Base-by-base conservation (phyloP, 2,797 vertebrate genomes). In the Iguana delicatissima region DNA sequence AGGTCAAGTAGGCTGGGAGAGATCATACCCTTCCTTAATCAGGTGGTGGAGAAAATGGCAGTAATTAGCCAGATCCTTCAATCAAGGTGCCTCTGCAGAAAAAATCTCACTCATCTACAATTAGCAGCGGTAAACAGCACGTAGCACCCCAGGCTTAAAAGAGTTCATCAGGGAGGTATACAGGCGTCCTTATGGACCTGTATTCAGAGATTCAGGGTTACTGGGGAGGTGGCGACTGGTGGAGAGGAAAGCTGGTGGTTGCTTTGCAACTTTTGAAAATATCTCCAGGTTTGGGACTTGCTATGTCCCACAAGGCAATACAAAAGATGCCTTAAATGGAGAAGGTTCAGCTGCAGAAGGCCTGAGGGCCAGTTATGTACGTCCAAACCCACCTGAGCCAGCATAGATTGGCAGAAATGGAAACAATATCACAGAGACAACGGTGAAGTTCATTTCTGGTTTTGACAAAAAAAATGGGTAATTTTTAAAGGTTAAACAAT, bases 81-180 rank as follows among this genome's bases (percentile, higher is more conserved):
- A 64, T 6, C 35, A 46, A 29, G 26, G 46, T 59, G 55, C 52
- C 64, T 73, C 16, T n/a, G 38, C 74, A 64, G 2, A 46, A 64
- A 87, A 32, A 79, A 46, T 24, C 38, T 16, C 32, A 12, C 46
- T 26, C 22, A 12, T 35, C 12, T 24, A 26, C 52, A 89, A 85
- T 93, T 89, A 93, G 93, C 32, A 85, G 67, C n/a, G 59, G 26
- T 32, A 59, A 42, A 16, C 4, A 20, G n/a, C 20, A 1, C 24
- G 13, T 1, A 1, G 29, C 62, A 57, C 81, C 20, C 18, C 16
- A 59, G 55, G 85, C 20, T 38, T 10, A 55, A 24, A 26, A 35
- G 73, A 55, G 12, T 38, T 52, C 13, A 35, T 24, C n/a, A 73
- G n/a, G 1, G 9, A 6, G 50, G 2, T 32, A 8, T 1, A 0